These are phyloP conservation scores for Centrocercus urophasianus DNA, from an alignment of 2,113 vertebrate species.

Conservation along the genomic window DNA sequence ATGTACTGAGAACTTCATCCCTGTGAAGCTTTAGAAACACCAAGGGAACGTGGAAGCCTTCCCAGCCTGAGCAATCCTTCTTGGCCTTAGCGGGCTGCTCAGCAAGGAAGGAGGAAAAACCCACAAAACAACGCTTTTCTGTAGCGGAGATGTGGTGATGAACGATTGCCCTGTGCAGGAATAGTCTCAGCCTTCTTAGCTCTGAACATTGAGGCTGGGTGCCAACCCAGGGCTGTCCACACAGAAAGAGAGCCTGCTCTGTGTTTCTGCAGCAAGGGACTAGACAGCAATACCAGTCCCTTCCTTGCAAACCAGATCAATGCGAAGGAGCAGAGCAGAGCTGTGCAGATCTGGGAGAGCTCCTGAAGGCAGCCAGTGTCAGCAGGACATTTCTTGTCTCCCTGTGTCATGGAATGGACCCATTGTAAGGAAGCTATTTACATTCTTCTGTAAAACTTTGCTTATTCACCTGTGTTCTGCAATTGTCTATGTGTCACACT, in stretches of 20 bases:
- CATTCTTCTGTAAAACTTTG: not conserved
- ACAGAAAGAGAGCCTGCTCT: not conserved
- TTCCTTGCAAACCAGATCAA: not conserved
- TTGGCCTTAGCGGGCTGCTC: accelerated
- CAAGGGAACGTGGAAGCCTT: not conserved
- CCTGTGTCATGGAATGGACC: not conserved
- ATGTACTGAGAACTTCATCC: not conserved
- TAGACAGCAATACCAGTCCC: not conserved
- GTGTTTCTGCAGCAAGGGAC: not conserved
- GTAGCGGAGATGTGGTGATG: too few species aligned
- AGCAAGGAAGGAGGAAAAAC: not conserved
- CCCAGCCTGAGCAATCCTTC: not conserved
- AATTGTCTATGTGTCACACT: not conserved
- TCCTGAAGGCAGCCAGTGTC: not conserved
- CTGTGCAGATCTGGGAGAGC: not conserved
- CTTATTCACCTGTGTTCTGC: not conserved
- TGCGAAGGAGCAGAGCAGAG: not conserved
- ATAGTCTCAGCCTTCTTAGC: not conserved
- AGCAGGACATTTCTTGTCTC: not conserved
- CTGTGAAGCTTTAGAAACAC: not conserved
- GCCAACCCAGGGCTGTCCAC: not conserved
- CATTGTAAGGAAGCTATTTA: not conserved
- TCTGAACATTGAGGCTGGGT: not conserved
- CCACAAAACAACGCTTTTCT: not conserved
- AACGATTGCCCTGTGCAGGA: not conserved